Evolutionary conservation across 2,888 invertebrate genomes (phyloP).

Genomic region (Andrena camellia): DNA sequence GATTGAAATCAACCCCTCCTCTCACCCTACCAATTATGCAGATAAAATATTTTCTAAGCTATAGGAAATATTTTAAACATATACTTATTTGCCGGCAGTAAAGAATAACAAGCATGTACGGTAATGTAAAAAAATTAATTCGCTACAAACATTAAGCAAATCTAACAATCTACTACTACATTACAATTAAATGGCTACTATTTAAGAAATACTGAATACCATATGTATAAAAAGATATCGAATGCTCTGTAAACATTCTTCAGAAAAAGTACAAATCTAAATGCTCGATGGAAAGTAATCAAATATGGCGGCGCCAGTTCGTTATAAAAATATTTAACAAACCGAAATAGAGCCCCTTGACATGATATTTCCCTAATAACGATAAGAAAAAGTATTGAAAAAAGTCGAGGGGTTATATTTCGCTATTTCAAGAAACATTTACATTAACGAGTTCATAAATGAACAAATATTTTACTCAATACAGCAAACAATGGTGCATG

Average conservation of each 20-base stretch:
- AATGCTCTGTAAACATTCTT: not conserved
- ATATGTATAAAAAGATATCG: not conserved
- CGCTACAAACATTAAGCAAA: not conserved
- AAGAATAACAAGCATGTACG: not conserved
- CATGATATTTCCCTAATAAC: not conserved
- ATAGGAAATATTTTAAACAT: not conserved
- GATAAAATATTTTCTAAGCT: not conserved
- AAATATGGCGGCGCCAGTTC: not conserved
- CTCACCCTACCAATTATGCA: not conserved
- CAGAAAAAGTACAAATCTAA: not conserved
- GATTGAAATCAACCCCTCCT: not conserved
- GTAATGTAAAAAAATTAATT: slow-evolving; percentile 1
- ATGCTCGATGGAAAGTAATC: not conserved
- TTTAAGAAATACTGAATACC: not conserved
- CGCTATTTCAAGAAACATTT: not conserved
- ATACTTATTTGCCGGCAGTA: not conserved
- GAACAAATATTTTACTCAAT: not conserved
- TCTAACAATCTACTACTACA: not conserved
- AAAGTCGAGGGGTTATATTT: not conserved
- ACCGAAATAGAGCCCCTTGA: not conserved
- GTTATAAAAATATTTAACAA: not conserved
- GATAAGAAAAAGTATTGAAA: not conserved
- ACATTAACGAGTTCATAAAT: not conserved
- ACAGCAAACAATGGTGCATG: not conserved
- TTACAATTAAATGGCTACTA: not conserved